These are phyloP conservation scores for Phyllostomus discolor DNA, from an alignment of 2,113 vertebrate genomes.

Conservation along the genomic window DNA sequence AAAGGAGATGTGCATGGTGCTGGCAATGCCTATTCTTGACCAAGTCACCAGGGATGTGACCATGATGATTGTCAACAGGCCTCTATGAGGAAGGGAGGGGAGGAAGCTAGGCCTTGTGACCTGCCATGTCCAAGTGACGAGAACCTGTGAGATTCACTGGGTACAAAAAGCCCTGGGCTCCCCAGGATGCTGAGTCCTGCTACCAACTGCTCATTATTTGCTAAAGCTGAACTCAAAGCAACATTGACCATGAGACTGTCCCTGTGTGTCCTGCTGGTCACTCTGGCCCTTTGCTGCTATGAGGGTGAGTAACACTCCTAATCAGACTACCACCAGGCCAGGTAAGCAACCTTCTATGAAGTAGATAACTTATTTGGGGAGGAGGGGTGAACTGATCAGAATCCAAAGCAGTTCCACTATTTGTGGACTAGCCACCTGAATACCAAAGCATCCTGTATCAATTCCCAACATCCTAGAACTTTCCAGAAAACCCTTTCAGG, in stretches of 20 bases:
- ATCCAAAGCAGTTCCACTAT: not conserved
- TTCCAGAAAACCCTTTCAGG: too few relatives aligned
- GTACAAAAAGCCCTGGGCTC: not conserved
- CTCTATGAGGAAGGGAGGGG: not conserved
- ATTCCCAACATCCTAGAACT: too few relatives aligned
- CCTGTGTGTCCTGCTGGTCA: not conserved
- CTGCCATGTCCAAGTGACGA: not conserved
- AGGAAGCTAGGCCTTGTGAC: not conserved
- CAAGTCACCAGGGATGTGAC: not conserved
- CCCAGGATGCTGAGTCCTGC: not conserved
- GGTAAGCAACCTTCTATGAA: not conserved
- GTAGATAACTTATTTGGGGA: not conserved
- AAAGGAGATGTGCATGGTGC: too few relatives aligned
- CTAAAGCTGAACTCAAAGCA: not conserved
- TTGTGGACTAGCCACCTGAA: not conserved
- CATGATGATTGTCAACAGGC: rapidly evolving
- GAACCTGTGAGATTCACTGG: not conserved
- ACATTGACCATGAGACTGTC: constrained; percentile 24
- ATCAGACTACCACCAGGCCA: not conserved
- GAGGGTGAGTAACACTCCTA: constrained; percentile 31
- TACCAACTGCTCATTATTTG: not conserved
- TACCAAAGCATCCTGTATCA: not conserved
- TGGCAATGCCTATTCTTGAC: not conserved
- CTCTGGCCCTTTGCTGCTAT: not conserved
- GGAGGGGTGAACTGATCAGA: rapidly evolving